Conservation (phyloP, 2,797 vertebrate genomes). For the Astyanax mexicanus region DNA sequence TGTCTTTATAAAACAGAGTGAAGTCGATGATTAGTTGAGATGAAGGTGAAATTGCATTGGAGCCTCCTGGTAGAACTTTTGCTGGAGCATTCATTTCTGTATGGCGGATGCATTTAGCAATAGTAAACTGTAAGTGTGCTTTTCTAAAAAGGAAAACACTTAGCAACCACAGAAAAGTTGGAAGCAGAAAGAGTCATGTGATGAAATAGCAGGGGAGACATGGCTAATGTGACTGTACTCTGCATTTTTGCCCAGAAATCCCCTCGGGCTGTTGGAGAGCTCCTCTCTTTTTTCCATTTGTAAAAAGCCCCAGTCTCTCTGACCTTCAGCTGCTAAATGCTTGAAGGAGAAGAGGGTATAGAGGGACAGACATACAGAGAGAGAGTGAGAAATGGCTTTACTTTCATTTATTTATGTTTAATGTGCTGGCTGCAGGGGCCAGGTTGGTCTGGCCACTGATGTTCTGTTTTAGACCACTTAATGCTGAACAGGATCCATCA, state of each 20-base stretch:
- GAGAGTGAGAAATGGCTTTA: conserved; percentile 54
- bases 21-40: no score
- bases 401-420: conserved; percentile 70
- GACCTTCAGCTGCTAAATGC: conserved; percentile 60
- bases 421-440: conserved; percentile 51
- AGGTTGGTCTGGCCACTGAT: conserved; percentile 30
- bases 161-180: conserved; percentile 28
- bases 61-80: no score
- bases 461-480: conserved; percentile 61
- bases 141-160: conserved; percentile 31
- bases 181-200: conserved; percentile 21
- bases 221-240: conserved; percentile 27
- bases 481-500: conserved; percentile 46
- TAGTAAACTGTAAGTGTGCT: conserved; percentile 21
- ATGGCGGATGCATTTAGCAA: neutral
- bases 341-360: conserved; percentile 33
- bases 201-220: conserved; percentile 27
- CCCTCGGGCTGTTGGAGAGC: conserved; percentile 42
- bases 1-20: no score
- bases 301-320: conserved; percentile 58
- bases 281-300: conserved; percentile 60
- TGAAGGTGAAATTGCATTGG: no score
- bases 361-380: conserved; percentile 40
- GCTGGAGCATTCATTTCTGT: no score
- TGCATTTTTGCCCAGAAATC: conserved; percentile 33